Evolutionary conservation across 2,797 vertebrate genomes (phyloP), one percentile per base, ranked within the genome.

Genomic region (Poeciliopsis infans): DNA sequence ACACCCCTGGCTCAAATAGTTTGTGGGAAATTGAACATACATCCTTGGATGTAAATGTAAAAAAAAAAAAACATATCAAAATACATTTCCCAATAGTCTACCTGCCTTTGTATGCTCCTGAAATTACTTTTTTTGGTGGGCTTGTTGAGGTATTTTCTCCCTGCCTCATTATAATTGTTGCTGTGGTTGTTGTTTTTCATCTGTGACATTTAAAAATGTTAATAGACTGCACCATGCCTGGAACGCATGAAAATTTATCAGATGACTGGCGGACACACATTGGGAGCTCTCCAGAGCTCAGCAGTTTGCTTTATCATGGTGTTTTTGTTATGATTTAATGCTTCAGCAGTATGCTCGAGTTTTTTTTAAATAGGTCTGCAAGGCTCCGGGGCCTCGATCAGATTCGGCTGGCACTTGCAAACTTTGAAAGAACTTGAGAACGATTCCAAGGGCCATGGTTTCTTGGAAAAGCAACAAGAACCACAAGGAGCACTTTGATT

Each of bases 181-280:
- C 45, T 82, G 77, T 69, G 81, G 77, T 73, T 83, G 84, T 84
- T 85, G 76, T 91, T 86, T 89, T 89, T 81, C 81, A 86, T 90
- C 81, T 75, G 79, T 92, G 92, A 91, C 90, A 93, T 93, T 94
- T 92, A 86, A 84, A 93, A 93, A 93, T 89, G 90, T 90, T 90
- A 93, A 84, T 79, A 76, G 76, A 91, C 79, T 86, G 75, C 81
- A 83, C 49, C 57, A 61, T 53, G 73, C 76, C 72, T 75, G 64
- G 83, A 89, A 87, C 78, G 79, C 83, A 83, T 87, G 83, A 85
- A 86, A 84, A 93, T 92, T 86, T 75, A 84, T 86, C 73, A 83
- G 78, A 82, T 91, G 83, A 92, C 89, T 91, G 80, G 68, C 82
- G 72, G 61, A 53, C n/a, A 20, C 51, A 74, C 85, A 66, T 75